Evolutionary conservation across 1,140 invertebrate species (phyloP), one percentile per base, ranked within the genome.

Genomic region (Cydia amplana): DNA sequence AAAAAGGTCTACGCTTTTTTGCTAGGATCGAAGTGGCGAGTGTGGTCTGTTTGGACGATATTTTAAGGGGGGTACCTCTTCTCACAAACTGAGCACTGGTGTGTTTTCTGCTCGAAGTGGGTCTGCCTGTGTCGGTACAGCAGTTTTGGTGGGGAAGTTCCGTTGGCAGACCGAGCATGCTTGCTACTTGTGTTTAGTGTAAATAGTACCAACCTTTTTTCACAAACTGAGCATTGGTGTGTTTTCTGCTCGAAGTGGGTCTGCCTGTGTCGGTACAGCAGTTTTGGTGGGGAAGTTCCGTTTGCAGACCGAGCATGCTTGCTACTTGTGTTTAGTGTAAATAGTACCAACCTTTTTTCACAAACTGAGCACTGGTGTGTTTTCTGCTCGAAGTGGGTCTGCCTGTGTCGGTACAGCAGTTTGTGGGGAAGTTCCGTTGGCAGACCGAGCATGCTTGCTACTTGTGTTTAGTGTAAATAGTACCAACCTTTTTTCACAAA

Each of bases 51-150:
- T 28, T 28, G 0, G n/a, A n/a, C n/a, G n/a, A 2, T 28, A 28
- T 28, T 28, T 28, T 28, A 28, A 28, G 28, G 3, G 25, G 25
- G 25, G 25, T 25, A 60, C 51, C 89, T 81, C 75, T 93, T 93
- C 40, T 93, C 92, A 76, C 93, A 93, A 1, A 93, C 86, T 0
- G 87, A 88, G 70, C 92, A 93, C 25, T 25, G 25, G 25, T 25
- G 25, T 1, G 25, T 25, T 3, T 25, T 25, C 25, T 25, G 25
- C 25, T 25, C 25, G 25, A 94, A 94, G 82, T 95, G 94, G 7
- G 94, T 94, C 76, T 94, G 94, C 23, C 94, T 76, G 80, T 95
- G 94, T 0, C 94, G 86, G 79, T 94, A 94, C 4, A 94, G 86
- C 18, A 94, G 94, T 94, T 77, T 94, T 94, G 28, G 92, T 94